A percentile compares a stretch with the other conserved stretches of the same genome.
Evolutionary conservation across 30 jellyfish, hydroid and myxozoan species (phyloP).

Genomic region (Turritopsis dohrnii): DNA sequence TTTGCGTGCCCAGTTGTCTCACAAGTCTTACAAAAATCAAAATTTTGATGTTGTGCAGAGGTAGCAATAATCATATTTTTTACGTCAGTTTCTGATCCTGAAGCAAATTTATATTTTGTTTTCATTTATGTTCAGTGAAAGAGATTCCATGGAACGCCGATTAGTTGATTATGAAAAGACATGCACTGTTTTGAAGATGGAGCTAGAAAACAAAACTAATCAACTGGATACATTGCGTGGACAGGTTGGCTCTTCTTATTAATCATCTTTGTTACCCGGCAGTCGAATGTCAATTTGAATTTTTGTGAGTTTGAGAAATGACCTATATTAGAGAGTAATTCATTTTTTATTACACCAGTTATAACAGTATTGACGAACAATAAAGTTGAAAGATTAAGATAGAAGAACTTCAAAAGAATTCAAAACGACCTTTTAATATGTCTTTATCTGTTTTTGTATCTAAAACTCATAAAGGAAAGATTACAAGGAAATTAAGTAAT

Average conservation of each 20-base stretch:
- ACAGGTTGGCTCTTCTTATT: conserved; percentile 18
- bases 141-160: conserved; percentile 46
- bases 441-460: too few species aligned
- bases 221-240: conserved; percentile 31
- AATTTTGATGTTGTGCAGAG: conserved; percentile 52
- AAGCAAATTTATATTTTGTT: not conserved
- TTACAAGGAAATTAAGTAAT: too few species aligned
- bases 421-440: too few species aligned
- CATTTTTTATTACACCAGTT: too few species aligned
- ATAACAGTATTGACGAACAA: too few species aligned
- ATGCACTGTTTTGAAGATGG: conserved; percentile 27
- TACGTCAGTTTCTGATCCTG: not conserved
- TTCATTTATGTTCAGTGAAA: conserved; percentile 31
- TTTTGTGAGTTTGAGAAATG: too few species aligned
- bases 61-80: conserved; percentile 6
- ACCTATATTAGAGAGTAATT: not conserved
- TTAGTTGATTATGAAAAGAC: conserved; percentile 32
- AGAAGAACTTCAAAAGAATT: too few species aligned
- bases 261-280: not conserved
- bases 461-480: too few species aligned
- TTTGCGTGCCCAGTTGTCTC: conserved; percentile 41
- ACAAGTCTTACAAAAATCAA: conserved; percentile 55
- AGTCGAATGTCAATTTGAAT: too few species aligned
- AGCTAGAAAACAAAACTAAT: conserved; percentile 19
- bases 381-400: too few species aligned